Conservation (phyloP, 2,113 vertebrate genomes). For the Ondatra zibethicus region DNA sequence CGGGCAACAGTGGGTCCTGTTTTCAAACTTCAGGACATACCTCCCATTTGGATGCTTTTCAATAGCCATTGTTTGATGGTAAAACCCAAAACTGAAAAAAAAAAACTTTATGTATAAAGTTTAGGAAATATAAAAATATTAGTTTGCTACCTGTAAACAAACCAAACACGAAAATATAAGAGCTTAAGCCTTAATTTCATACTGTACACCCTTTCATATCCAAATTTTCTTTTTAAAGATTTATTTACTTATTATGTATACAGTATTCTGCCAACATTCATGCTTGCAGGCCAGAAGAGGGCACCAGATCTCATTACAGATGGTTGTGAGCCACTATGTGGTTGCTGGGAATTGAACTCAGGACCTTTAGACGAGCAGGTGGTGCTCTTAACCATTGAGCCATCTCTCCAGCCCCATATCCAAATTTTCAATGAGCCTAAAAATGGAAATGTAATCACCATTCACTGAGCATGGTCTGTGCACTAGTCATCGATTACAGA, state of each 20-base stretch:
- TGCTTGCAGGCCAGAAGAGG: too few relatives aligned
- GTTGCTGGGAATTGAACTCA: too few relatives aligned
- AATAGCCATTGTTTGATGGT: neutral
- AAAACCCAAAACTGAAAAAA: neutral
- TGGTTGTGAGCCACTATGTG: too few relatives aligned
- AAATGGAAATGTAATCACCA: neutral
- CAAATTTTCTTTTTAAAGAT: too few relatives aligned
- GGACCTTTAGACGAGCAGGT: too few relatives aligned
- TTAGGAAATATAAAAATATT: neutral
- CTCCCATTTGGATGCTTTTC: neutral
- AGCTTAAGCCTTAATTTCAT: neutral
- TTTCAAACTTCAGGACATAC: neutral
- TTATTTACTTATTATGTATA: too few relatives aligned
- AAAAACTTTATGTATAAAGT: slow-evolving; percentile 10
- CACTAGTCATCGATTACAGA: neutral
- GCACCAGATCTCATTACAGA: too few relatives aligned
- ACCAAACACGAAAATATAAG: neutral
- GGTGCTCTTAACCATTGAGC: too few relatives aligned
- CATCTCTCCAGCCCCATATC: too few relatives aligned
- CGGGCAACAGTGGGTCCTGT: neutral
- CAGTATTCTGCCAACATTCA: too few relatives aligned
- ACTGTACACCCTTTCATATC: neutral
- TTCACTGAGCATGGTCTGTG: neutral
- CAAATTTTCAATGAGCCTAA: neutral
- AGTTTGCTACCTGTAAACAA: slow-evolving; percentile 1